phyloP scores from a whole-genome alignment of 2,113 vertebrate species.

The Bos taurus region ARS-UCD2.0 NC_037331.1:42088001-42088500 shows the following conservation, averaged over 20 bases:
- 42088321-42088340: background rate
- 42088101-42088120: conserved; percentile 9
- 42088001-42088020: background rate
- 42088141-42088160: background rate
- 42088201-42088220: background rate
- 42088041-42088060: background rate
- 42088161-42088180: background rate
- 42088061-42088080: background rate
- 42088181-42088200: background rate
- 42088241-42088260: background rate
- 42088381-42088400: background rate
- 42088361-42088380: background rate
- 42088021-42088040: background rate
- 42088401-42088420: background rate
- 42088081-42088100: background rate
- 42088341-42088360: background rate
- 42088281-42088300: background rate
- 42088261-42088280: background rate
- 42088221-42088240: background rate
- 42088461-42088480: background rate
- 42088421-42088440: background rate
- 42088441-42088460: background rate
- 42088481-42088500: background rate
- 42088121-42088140: conserved; percentile 37
- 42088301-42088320: background rate